These are phyloP conservation scores for Drosophila auraria DNA, from an alignment of 1,140 invertebrate genomes.

Conservation along the genomic window DNA sequence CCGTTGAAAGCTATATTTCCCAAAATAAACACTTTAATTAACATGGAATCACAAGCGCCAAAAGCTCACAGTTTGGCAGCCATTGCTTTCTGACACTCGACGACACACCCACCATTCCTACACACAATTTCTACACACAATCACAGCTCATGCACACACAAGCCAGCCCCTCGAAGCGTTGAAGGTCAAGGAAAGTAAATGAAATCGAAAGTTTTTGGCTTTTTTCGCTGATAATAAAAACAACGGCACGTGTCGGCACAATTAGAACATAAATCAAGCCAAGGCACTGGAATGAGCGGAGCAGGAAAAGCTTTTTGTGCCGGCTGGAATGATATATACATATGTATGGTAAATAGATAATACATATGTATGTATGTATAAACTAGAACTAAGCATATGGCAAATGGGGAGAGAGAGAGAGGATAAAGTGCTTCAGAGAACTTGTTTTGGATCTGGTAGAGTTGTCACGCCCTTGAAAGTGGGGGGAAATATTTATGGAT, in stretches of 20 bases:
- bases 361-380: too few species aligned
- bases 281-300: constrained; percentile 15
- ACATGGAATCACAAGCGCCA: not conserved
- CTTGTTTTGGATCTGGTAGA: constrained; percentile 47
- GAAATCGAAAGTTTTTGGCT: constrained; percentile 41
- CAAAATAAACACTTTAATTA: constrained; percentile 20
- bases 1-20: not conserved
- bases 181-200: constrained; percentile 65
- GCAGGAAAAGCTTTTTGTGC: constrained; percentile 33
- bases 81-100: constrained; percentile 3
- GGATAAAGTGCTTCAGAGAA: constrained; percentile 13
- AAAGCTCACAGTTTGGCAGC: constrained; percentile 52
- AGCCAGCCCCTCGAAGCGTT: constrained; percentile 18
- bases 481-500: not conserved
- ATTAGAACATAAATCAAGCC: constrained; percentile 40
- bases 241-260: constrained; percentile 46
- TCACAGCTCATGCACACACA: constrained; percentile 6
- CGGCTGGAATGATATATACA: constrained; percentile 30
- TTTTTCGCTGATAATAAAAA: constrained; percentile 34
- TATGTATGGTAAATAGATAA: too few species aligned
- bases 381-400: constrained; percentile 2
- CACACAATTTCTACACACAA: constrained; percentile 1
- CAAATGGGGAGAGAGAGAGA: not conserved
- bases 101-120: constrained; percentile 34
- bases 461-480: constrained; percentile 35